Percentiles rank a stretch among this genome's conserved stretches.
These are phyloP conservation scores for Sciurus vulgaris DNA, from an alignment of 2,797 vertebrate genomes.

Conservation along the genomic window DNA sequence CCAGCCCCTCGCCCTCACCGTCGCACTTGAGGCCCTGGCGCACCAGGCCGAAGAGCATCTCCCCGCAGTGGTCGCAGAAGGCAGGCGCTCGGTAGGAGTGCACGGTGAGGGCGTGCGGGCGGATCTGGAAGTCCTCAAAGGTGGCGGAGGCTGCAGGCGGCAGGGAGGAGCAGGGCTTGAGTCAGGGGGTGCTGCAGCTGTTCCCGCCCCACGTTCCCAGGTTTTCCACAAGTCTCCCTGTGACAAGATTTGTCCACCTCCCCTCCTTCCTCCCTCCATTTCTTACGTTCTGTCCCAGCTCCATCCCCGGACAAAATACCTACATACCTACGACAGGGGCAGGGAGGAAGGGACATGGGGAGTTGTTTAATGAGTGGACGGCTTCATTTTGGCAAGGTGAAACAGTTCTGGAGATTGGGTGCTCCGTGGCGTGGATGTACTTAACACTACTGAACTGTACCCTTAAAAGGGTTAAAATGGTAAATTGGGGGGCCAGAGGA, in stretches of 20 bases:
- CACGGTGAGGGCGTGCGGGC: constrained; percentile 94
- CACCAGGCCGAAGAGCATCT: constrained; percentile 96
- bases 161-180: not conserved
- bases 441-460: not conserved
- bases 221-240: not conserved
- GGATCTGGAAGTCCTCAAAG: constrained; percentile 96
- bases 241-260: not conserved
- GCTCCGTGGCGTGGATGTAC: not conserved
- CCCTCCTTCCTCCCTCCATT: not conserved
- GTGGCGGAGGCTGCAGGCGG: constrained; percentile 91
- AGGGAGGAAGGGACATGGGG: not conserved
- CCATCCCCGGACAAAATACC: not conserved
- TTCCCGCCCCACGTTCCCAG: not conserved
- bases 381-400: constrained; percentile 46
- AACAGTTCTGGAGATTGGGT: not conserved
- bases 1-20: constrained; percentile 86
- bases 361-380: not conserved
- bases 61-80: constrained; percentile 97
- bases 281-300: not conserved
- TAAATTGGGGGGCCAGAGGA: not conserved
- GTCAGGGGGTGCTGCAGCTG: constrained; percentile 73
- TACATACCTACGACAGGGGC: not conserved
- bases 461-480: not conserved
- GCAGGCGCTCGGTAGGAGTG: constrained; percentile 95
- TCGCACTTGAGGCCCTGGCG: constrained; percentile 96